Percentiles rank a stretch among this genome's conserved stretches.
Conservation (phyloP, 2,113 vertebrate species). For the Trichomycterus rosablanca region DNA sequence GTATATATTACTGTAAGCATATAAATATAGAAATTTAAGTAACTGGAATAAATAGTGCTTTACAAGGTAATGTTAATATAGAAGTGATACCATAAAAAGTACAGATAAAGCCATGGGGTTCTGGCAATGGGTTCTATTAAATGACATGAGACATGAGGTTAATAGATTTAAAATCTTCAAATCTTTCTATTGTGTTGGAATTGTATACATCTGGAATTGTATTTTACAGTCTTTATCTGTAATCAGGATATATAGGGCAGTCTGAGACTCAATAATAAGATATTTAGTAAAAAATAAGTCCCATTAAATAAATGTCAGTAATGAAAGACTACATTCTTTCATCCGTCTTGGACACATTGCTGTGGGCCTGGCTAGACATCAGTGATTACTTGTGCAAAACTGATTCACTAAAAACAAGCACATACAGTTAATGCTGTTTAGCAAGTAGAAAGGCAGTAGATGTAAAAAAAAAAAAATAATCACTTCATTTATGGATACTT, state of each 20-base stretch:
- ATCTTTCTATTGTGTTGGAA: slow-evolving; percentile 12
- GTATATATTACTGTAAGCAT: slow-evolving; percentile 67
- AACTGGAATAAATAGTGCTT: slow-evolving; percentile 61
- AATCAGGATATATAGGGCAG: neutral
- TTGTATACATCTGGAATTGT: slow-evolving; percentile 24
- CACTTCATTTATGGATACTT: neutral
- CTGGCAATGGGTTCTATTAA: neutral
- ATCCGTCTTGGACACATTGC: neutral
- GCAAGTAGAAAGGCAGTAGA: slow-evolving; percentile 8
- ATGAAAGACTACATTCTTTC: no score
- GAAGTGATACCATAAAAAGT: slow-evolving; percentile 4
- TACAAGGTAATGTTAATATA: slow-evolving; percentile 50
- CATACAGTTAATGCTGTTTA: no score
- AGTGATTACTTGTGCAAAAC: slow-evolving; percentile 2
- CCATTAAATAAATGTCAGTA: no score
- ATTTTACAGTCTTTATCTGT: slow-evolving; percentile 4
- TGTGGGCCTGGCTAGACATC: neutral
- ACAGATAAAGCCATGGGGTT: slow-evolving; percentile 11
- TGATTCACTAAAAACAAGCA: neutral
- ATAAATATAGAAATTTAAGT: slow-evolving; percentile 61
- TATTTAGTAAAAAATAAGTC: no score
- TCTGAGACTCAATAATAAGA: neutral
- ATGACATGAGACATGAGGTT: slow-evolving; percentile 19
- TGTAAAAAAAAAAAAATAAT: slow-evolving; percentile 12
- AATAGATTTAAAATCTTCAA: slow-evolving; percentile 10